Conservation (phyloP, 30 jellyfish, hydroid and myxozoan species). For the Turritopsis dohrnii region DNA sequence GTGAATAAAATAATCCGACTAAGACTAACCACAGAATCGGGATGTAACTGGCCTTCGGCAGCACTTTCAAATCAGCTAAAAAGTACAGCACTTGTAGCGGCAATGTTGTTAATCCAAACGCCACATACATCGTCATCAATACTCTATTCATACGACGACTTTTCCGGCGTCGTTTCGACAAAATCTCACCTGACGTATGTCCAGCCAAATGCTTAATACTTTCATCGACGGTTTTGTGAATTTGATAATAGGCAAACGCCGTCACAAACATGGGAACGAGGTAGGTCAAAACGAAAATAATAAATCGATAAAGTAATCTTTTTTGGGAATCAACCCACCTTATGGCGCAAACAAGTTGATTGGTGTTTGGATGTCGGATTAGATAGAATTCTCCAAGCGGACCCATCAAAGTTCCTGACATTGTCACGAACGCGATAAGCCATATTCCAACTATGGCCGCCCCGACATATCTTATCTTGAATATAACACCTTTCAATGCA, state of each 20-base stretch:
- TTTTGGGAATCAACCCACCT: background rate
- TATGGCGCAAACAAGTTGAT: background rate
- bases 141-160: constrained; percentile 62
- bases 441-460: constrained; percentile 44
- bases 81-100: constrained; percentile 69
- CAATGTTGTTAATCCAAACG: constrained; percentile 52
- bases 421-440: constrained; percentile 45
- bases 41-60: constrained; percentile 28
- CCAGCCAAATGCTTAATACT: constrained; percentile 3
- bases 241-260: constrained; percentile 46
- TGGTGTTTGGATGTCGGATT: background rate
- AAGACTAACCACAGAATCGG: constrained; percentile 49
- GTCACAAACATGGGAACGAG: constrained; percentile 57
- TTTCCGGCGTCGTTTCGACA: constrained; percentile 45
- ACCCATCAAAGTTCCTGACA: constrained; percentile 63
- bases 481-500: constrained; percentile 35
- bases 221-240: constrained; percentile 32
- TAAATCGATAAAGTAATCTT: constrained; percentile 37
- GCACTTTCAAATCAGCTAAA: constrained; percentile 22
- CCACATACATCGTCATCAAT: constrained; percentile 45
- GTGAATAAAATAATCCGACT: constrained; percentile 63
- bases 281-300: constrained; percentile 48
- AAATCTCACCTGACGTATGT: constrained; percentile 18
- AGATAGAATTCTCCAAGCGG: constrained; percentile 1
- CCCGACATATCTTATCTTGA: constrained; percentile 31